phyloP scores from a whole-genome alignment of 2,888 invertebrate species.

The Lepeophtheirus nordmannii region DNA sequence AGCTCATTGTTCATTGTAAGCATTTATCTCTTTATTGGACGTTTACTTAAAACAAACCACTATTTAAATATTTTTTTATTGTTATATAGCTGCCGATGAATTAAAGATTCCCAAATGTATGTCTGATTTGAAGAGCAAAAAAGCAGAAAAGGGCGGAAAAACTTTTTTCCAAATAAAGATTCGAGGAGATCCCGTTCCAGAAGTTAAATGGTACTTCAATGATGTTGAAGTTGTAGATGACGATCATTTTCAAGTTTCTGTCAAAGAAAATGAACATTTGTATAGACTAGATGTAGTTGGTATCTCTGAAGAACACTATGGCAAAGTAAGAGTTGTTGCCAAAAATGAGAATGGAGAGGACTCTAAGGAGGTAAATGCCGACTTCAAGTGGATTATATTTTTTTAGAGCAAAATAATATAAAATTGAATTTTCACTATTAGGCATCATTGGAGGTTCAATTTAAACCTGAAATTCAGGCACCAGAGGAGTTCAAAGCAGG shows the following conservation, averaged over 20 bases:
- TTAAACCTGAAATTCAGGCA: slow-evolving; percentile 60
- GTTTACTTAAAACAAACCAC: background rate
- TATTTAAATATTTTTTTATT: slow-evolving; percentile 10
- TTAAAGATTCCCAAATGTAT: slow-evolving; percentile 60
- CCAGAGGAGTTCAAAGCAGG: slow-evolving; percentile 54
- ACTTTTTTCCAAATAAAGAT: slow-evolving; percentile 54
- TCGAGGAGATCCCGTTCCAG: slow-evolving; percentile 75
- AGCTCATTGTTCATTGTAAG: slow-evolving; percentile 55
- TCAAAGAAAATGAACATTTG: slow-evolving; percentile 49
- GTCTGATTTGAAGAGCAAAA: slow-evolving; percentile 48
- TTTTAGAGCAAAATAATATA: background rate
- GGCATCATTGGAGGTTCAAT: slow-evolving; percentile 56
- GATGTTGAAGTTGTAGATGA: slow-evolving; percentile 37
- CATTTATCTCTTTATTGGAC: too few relatives aligned
- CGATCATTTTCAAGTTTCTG: slow-evolving; percentile 46
- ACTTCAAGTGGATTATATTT: slow-evolving; percentile 42
- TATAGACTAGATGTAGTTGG: slow-evolving; percentile 26
- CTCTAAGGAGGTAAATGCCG: slow-evolving; percentile 29
- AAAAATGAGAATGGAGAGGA: slow-evolving; percentile 32
- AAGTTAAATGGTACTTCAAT: slow-evolving; percentile 54
- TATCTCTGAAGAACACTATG: slow-evolving; percentile 32
- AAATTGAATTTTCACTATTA: slow-evolving; percentile 28
- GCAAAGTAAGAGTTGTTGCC: slow-evolving; percentile 32
- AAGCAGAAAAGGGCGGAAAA: slow-evolving; percentile 52
- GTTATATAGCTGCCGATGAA: slow-evolving; percentile 50